These are phyloP conservation scores for Premnoplex brunnescens DNA, from an alignment of 2,797 vertebrate genomes.

Conservation along the genomic window DNA sequence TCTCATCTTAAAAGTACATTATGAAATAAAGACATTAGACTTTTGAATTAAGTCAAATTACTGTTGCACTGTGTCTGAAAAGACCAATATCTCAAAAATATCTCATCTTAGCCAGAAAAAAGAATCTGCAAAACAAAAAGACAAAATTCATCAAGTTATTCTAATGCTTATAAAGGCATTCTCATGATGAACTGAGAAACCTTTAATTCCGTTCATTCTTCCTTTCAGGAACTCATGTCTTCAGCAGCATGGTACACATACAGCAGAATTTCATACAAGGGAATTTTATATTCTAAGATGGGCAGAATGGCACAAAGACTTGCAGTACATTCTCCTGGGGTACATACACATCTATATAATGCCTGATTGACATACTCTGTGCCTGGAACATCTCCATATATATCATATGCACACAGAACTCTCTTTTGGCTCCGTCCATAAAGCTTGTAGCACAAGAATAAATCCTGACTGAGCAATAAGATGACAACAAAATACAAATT, in stretches of 20 bases:
- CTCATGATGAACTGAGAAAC: background rate
- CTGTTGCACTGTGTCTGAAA: background rate
- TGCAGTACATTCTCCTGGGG: background rate
- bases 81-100: background rate
- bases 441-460: background rate
- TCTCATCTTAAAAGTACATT: background rate
- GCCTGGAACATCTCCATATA: background rate
- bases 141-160: background rate
- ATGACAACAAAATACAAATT: background rate
- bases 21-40: background rate
- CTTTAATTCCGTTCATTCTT: background rate
- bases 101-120: conserved; percentile 28
- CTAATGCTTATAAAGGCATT: background rate
- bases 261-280: background rate
- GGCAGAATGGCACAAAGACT: background rate
- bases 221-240: background rate
- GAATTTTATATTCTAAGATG: background rate
- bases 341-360: background rate
- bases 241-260: background rate
- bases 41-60: background rate
- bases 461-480: background rate
- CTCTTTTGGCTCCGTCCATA: background rate
- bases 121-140: conserved; percentile 21
- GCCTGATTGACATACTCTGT: background rate
- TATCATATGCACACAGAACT: background rate